Evolutionary conservation across 1,140 invertebrate species (phyloP).

Genomic region (Diorhabda sublineata): DNA sequence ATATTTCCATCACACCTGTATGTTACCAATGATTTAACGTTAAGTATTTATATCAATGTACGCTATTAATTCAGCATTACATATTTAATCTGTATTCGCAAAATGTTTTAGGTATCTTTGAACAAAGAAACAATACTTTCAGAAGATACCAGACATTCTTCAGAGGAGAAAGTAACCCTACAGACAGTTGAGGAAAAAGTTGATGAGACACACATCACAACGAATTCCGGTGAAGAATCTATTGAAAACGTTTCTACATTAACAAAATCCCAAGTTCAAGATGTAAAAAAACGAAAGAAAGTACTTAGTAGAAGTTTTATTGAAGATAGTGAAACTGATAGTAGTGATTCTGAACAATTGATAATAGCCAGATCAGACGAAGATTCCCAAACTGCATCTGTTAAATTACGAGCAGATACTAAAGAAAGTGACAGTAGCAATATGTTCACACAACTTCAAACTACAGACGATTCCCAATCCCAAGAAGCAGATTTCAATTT

Average conservation of each 20-base stretch:
- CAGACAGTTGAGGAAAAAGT: slow-evolving; percentile 4
- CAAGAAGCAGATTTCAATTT: slow-evolving; percentile 43
- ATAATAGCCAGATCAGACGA: slow-evolving; percentile 51
- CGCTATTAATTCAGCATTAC: too few species aligned
- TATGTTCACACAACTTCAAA: slow-evolving; percentile 24
- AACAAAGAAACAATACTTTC: too few species aligned
- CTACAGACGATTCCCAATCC: slow-evolving; percentile 36
- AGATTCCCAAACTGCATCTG: slow-evolving; percentile 41
- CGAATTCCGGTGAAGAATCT: slow-evolving; percentile 3
- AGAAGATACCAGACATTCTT: too few species aligned
- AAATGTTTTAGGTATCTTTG: too few species aligned
- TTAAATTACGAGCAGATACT: slow-evolving; percentile 28
- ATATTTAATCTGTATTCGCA: too few species aligned
- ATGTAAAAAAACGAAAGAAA: slow-evolving; percentile 44
- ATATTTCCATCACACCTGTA: too few species aligned
- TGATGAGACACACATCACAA: slow-evolving; percentile 21
- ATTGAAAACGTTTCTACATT: slow-evolving; percentile 4
- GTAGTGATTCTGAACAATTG: slow-evolving; percentile 67
- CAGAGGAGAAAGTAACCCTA: too few species aligned
- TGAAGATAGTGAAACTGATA: slow-evolving; percentile 53
- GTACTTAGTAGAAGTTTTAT: slow-evolving; percentile 49
- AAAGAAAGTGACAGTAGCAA: slow-evolving; percentile 39
- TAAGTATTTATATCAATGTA: too few species aligned
- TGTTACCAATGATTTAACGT: too few species aligned
- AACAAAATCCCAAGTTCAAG: slow-evolving; percentile 26